A percentile compares a stretch with the other conserved stretches of the same genome.
Conservation (phyloP, 2,113 vertebrate species). For the Oreochromis aureus region DNA sequence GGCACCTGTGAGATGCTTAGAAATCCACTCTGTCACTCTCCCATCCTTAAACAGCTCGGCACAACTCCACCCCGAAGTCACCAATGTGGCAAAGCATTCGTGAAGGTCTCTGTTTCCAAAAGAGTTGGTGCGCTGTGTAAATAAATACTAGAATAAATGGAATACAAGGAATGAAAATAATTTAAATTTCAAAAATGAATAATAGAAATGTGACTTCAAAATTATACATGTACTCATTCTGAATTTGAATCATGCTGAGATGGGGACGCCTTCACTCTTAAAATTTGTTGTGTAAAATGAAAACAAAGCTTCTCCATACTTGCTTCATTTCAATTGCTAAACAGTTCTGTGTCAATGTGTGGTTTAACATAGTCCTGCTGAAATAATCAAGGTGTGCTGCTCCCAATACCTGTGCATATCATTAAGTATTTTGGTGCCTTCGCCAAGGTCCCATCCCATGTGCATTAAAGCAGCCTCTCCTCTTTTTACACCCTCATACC, state of each 20-base stretch:
- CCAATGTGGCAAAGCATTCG: conserved; percentile 2
- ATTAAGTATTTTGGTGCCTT: not conserved
- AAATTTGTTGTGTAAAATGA: not conserved
- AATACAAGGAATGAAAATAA: not conserved
- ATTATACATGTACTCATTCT: not conserved
- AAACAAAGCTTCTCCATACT: not conserved
- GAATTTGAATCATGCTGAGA: not conserved
- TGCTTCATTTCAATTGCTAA: not conserved
- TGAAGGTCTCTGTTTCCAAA: not conserved
- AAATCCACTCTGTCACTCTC: not conserved
- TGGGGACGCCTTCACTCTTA: rapidly evolving
- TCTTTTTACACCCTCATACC: not conserved
- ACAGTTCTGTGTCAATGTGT: not conserved
- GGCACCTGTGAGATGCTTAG: not conserved
- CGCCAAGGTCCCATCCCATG: not conserved
- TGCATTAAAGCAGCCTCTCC: not conserved
- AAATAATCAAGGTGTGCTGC: not conserved
- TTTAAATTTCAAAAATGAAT: not conserved
- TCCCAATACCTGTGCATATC: not conserved
- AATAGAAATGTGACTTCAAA: not conserved
- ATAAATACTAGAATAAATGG: not conserved
- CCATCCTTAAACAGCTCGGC: not conserved
- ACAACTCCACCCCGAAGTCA: not conserved
- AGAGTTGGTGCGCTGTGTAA: not conserved
- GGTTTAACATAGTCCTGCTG: not conserved